Base-by-base conservation (phyloP, 2,113 vertebrate species). In the Megaceryle maxima region DNA sequence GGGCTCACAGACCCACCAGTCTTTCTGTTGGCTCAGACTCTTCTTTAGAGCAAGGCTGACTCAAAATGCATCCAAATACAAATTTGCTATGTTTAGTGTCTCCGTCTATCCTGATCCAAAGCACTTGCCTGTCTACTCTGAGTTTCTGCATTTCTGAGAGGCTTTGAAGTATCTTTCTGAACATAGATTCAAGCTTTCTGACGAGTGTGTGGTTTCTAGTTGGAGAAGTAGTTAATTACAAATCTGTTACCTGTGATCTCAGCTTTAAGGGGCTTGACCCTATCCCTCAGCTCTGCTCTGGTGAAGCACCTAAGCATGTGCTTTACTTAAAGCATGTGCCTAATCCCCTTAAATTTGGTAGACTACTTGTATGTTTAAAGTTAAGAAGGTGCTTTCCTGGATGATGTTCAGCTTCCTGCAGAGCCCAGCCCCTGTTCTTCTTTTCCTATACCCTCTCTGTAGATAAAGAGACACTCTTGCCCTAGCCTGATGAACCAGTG, bases 81-180 rank as follows among this genome's bases (percentile, higher is more conserved):
- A 76, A 69, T 79, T 28, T 82, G n/a, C 13, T 1, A 9, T 19
- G 26, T 44, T n/a, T 50, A 11, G 29, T 48, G 29, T 31, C 56
- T 83, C 68, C 18, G 11, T 53, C n/a, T 81, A 2, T 60, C 53
- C 53, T 57, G 15, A 78, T 68, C 51, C 75, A 79, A 70, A 81
- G 75, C 64, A 70, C 16, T 22, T 6, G 63, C 14, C 15, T 48
- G 53, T 53, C 59, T 80, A 20, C 20, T 63, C 46, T 44, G 67
- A 91, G n/a, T 48, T 75, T 87, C 77, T 87, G 70, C 46, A 13
- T 67, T 83, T 90, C 53, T 2, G 19, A 25, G 44, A 93, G 50
- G 44, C n/a, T 94, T 94, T 95, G 69, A 91, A 87, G 50, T 84
- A 29, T 69, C 33, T 75, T 93, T 90, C 73, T 79, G 62, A 84